Evolutionary conservation across 2,113 vertebrate genomes (phyloP), one percentile per base, ranked within the genome.

Genomic region (Antechinus stuartii): DNA sequence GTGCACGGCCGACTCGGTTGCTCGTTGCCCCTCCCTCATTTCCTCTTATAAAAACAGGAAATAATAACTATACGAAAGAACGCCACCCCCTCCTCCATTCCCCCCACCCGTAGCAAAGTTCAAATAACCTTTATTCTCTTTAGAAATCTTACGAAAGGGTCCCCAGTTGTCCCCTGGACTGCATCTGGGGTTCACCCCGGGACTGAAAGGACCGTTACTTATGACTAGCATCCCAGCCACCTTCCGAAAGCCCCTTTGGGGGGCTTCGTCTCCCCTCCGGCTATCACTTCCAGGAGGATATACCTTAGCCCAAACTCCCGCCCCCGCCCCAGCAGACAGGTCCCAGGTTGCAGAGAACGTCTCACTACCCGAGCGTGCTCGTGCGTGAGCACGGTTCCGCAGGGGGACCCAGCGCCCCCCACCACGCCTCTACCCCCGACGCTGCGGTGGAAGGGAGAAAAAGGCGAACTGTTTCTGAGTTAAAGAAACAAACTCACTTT

Each of bases 31-130:
- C 96, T 96, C 91, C 98, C 98, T 91, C 96, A 93, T 96, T 98
- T 98, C 98, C 98, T 98, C 98, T 97, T 96, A 98, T 98, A 97
- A 97, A 98, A 98, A 97, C 98, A 98, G 98, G 98, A 98, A 96
- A 96, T 96, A 95, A 89, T 46, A 90, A 95, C 94, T 42, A 94
- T 96, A 92, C 97, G 95, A 95, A 95, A 97, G 95, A 76, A n/a
- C 68, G 23, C 35, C 68, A 84, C n/a, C 68, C 16, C n/a, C 68
- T 84, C 68, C n/a, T 84, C n/a, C 35, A n/a, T 14, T 84, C 35
- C 68, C n/a, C 23, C 35, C n/a, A 7, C 57, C n/a, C 35, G n/a
- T 7, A 8, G 68, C 68, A 84, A 84, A 84, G 96, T 95, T 91
- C 96, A 91, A 93, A 96, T 27, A 95, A 96, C 96, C 96, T 98